phyloP scores from a whole-genome alignment of 2,797 vertebrate species.

The Hoplostethus mediterraneus region DNA sequence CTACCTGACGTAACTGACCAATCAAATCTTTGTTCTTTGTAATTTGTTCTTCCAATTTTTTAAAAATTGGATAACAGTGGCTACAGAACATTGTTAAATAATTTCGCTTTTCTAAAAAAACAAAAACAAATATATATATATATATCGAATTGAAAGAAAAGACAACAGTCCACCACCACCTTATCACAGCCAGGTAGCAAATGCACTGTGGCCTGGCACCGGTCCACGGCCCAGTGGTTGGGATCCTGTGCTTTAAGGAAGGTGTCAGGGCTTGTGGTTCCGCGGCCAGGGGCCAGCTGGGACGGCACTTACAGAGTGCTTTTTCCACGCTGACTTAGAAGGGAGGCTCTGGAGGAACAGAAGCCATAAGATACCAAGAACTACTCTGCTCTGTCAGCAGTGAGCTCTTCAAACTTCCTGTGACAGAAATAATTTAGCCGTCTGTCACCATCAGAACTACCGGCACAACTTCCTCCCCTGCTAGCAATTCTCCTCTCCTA shows the following conservation, averaged over 20 bases:
- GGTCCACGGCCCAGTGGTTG: too few species aligned
- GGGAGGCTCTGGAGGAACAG: constrained; percentile 52
- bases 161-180: too few species aligned
- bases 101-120: too few species aligned
- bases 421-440: constrained; percentile 74
- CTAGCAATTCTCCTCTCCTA: constrained; percentile 12
- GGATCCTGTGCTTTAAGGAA: constrained; percentile 8
- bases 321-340: constrained; percentile 32
- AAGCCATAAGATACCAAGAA: constrained; percentile 60
- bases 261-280: constrained; percentile 40
- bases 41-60: too few species aligned
- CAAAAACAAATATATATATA: too few species aligned
- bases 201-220: too few species aligned
- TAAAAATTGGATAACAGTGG: too few species aligned
- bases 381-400: constrained; percentile 57
- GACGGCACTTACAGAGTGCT: constrained; percentile 36
- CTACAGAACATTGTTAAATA: too few species aligned
- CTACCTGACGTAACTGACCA: too few species aligned
- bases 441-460: constrained; percentile 61
- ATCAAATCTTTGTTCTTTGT: too few species aligned
- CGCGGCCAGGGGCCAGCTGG: constrained; percentile 50
- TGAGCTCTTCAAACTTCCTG: constrained; percentile 53
- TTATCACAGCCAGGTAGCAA: too few species aligned
- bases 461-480: constrained; percentile 34
- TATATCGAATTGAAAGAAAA: too few species aligned